Evolutionary conservation across 1,140 invertebrate genomes (phyloP).

Genomic region (Amphibalanus amphitrite): DNA sequence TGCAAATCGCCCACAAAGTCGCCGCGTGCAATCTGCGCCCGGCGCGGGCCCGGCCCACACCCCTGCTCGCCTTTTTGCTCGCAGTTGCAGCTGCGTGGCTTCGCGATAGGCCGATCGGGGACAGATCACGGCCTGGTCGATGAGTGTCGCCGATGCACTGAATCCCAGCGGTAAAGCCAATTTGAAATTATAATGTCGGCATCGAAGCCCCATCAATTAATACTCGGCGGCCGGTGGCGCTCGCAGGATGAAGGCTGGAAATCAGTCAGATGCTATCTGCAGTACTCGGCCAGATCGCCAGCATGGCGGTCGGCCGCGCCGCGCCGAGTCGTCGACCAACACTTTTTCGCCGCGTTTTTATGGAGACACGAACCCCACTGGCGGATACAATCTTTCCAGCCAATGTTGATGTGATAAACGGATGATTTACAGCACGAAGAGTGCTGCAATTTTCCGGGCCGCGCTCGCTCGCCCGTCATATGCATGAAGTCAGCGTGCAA

Average conservation of each 20-base stretch:
- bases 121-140: no score
- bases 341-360: background rate
- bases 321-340: no score
- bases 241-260: background rate
- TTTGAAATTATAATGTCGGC: background rate
- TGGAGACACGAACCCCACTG: background rate
- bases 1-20: no score
- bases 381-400: background rate
- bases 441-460: background rate
- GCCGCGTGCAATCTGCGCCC: no score
- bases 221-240: background rate
- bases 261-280: background rate
- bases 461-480: no score
- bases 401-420: background rate
- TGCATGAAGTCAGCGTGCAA: no score
- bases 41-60: no score
- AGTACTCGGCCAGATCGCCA: background rate
- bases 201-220: background rate
- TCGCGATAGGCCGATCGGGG: no score
- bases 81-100: no score
- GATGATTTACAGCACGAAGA: background rate
- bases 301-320: background rate
- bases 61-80: no score
- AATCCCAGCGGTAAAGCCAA: background rate
- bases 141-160: background rate